Evolutionary conservation across 2,888 invertebrate genomes (phyloP).

Genomic region (Oxytorus armatus): DNA sequence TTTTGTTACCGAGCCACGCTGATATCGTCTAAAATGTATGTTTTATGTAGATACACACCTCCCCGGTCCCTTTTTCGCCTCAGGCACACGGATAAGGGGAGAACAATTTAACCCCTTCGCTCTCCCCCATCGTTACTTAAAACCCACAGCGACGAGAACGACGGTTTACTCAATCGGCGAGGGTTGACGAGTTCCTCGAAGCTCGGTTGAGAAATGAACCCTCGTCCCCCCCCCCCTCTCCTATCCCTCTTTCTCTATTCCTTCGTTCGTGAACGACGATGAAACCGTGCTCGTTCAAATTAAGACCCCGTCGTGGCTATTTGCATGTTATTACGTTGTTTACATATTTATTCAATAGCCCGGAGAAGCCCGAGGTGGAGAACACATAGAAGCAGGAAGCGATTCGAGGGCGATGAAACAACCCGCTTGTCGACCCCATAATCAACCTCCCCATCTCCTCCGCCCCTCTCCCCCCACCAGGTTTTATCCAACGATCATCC

Average conservation of each 20-base stretch:
- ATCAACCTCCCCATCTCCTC: conserved; percentile 50
- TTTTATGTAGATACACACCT: neutral
- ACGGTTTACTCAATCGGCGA: conserved; percentile 10
- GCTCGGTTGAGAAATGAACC: conserved; percentile 40
- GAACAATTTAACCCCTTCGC: conserved; percentile 32
- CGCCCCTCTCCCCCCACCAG: too few species aligned
- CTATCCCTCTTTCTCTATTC: conserved; percentile 11
- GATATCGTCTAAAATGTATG: neutral
- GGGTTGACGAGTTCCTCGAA: conserved; percentile 18
- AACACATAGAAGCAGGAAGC: conserved; percentile 31
- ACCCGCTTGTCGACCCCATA: conserved; percentile 69
- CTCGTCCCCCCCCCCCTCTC: conserved; percentile 20
- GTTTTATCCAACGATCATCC: conserved; percentile 66
- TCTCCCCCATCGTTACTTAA: conserved; percentile 26
- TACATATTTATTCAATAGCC: conserved; percentile 80
- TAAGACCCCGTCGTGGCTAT: conserved; percentile 74
- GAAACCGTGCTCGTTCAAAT: conserved; percentile 33
- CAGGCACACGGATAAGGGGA: neutral
- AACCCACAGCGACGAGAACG: neutral
- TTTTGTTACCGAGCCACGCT: neutral
- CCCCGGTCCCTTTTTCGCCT: neutral
- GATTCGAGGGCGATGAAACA: conserved; percentile 68
- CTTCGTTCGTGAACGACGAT: neutral
- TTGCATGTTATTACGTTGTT: conserved; percentile 84
- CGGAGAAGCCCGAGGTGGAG: neutral